phyloP scores from a whole-genome alignment of 2,797 vertebrate genomes.

The Rhadinocentrus ornatus region DNA sequence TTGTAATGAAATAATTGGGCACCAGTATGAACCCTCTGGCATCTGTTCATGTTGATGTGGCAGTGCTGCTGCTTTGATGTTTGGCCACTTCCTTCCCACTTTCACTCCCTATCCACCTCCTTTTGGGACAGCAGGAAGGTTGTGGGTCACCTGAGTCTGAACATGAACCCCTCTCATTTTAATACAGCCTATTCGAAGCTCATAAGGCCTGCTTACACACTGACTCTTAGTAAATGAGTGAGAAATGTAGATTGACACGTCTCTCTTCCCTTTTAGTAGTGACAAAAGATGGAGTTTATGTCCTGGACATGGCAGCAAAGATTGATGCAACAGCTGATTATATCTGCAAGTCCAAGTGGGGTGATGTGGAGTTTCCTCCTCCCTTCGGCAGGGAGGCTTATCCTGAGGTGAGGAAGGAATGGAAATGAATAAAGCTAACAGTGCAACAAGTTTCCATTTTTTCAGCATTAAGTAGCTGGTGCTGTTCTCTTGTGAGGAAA shows the following conservation, averaged over 20 bases:
- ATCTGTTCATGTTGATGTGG: constrained; percentile 65
- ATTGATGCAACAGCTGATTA: constrained; percentile 96
- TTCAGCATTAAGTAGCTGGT: constrained; percentile 10
- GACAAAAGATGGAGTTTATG: constrained; percentile 87
- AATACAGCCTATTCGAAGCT: background rate
- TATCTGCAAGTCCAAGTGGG: constrained; percentile 98
- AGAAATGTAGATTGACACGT: background rate
- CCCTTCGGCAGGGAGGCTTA: constrained; percentile 98
- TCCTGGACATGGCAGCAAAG: constrained; percentile 97
- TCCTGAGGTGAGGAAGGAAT: constrained; percentile 88
- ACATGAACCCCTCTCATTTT: background rate
- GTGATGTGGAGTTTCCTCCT: constrained; percentile 95
- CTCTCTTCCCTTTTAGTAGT: constrained; percentile 81
- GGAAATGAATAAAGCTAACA: background rate
- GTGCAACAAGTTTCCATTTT: background rate
- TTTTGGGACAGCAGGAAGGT: constrained; percentile 25
- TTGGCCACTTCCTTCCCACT: constrained; percentile 11
- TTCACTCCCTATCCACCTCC: constrained; percentile 26
- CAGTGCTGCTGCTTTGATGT: constrained; percentile 67
- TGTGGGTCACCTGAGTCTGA: constrained; percentile 13
- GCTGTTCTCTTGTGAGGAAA: background rate
- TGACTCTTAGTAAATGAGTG: background rate
- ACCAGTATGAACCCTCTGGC: constrained; percentile 53
- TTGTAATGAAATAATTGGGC: constrained; percentile 67
- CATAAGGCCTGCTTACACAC: background rate